Percentiles rank a stretch among this genome's conserved stretches.
Evolutionary conservation across 2,113 vertebrate genomes (phyloP).

Genomic region (Anolis carolinensis): DNA sequence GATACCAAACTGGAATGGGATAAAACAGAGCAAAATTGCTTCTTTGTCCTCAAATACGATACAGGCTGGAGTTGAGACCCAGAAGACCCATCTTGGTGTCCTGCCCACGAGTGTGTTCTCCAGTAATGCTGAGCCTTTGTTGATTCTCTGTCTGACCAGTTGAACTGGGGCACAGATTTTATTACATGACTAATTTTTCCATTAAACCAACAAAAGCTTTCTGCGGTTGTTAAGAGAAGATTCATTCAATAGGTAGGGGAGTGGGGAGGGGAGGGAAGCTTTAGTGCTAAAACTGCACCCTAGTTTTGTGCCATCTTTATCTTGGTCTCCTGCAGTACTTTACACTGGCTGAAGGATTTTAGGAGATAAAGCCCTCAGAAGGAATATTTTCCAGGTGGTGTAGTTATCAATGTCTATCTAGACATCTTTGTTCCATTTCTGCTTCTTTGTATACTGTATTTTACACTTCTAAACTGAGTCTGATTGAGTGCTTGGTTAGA

Average conservation of each 20-base stretch:
- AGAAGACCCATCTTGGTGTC: too few relatives aligned
- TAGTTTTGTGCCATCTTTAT: background rate
- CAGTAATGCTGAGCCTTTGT: background rate
- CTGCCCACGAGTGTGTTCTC: background rate
- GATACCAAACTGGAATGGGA: background rate
- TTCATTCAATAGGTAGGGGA: background rate
- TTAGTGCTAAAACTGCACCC: background rate
- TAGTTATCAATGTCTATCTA: background rate
- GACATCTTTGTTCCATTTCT: background rate
- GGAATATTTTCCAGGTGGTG: too few relatives aligned
- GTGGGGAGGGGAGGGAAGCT: background rate
- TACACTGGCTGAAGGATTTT: too few relatives aligned
- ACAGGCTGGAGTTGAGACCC: background rate
- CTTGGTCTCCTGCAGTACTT: background rate
- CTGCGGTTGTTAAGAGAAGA: background rate
- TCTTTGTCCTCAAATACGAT: background rate
- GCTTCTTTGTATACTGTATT: background rate
- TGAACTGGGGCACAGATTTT: background rate
- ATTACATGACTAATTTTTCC: conserved; percentile 4
- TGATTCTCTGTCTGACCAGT: background rate
- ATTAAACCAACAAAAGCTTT: background rate
- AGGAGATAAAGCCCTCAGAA: too few relatives aligned
- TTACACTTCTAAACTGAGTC: background rate
- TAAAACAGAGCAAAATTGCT: background rate
- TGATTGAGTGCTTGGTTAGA: background rate